Evolutionary conservation across 2,797 vertebrate species (phyloP).

Genomic region (Galago senegalensis): DNA sequence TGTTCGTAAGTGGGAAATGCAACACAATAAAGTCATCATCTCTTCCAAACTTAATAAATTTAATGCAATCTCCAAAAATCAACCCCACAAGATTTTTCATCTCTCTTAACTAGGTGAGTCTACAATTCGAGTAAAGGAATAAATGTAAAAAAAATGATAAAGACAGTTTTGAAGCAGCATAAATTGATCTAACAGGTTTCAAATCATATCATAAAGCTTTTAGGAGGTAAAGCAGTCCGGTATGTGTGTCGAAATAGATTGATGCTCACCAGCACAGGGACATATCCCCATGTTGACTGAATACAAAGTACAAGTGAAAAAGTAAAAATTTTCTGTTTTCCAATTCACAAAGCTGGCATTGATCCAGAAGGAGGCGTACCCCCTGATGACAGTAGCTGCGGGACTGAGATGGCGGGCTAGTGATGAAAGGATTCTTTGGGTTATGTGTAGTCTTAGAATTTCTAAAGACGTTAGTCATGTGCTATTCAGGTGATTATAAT

Average conservation of each 20-base stretch:
- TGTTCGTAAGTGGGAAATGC: not conserved
- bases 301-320: not conserved
- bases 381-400: not conserved
- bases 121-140: conserved; percentile 23
- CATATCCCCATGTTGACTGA: not conserved
- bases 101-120: not conserved
- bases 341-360: not conserved
- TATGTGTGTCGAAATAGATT: not conserved
- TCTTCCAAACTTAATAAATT: conserved; percentile 25
- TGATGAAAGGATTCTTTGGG: not conserved
- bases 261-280: not conserved
- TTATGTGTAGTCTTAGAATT: not conserved
- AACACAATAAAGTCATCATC: not conserved
- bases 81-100: not conserved
- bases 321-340: not conserved
- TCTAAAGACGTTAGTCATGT: not conserved
- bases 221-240: not conserved
- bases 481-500: not conserved
- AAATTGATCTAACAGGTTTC: conserved; percentile 27
- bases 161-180: not conserved
- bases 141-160: not conserved
- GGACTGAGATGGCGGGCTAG: not conserved
- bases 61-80: not conserved
- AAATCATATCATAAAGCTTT: not conserved
- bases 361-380: not conserved